Base-by-base conservation (phyloP, 2,797 vertebrate species). In the Catamblyrhynchus diadema region DNA sequence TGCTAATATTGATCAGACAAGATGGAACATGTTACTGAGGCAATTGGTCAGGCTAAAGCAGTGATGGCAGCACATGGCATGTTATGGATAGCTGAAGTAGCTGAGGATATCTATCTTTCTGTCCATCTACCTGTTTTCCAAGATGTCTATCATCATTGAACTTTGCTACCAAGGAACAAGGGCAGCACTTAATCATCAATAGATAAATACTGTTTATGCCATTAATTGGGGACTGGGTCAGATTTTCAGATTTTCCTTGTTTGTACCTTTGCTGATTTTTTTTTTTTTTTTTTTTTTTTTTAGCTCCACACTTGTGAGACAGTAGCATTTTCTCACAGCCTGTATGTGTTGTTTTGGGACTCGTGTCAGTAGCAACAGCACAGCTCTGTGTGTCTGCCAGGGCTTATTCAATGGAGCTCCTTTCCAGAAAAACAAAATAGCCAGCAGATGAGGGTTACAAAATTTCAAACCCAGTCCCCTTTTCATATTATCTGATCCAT, bases 281-380 rank as follows among this genome's bases (percentile, higher is more conserved):
- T 21, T 32, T 72, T 50, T 27, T 48, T 48, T 14, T 37, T 35
- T 35, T 8, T 35, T 39, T 27, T 64, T 62, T 62, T 44, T 20
- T 23, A 35, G 51, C 32, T 22, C 22, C 4, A 3, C 51, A 20
- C 32, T 75, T 71, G 72, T 82, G 72, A 94, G 86, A 90, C 78
- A 75, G 93, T 56, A 81, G 73, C 77, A 70, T 88, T 97, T 97
- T 96, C 87, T 95, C 94, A 91, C 82, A 93, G 89, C n/a, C 87
- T 69, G 50, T 41, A 37, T 69, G 87, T 77, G 80, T 73, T 91
- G 75, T 62, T 96, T 30, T 94, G 95, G 87, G 94, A 84, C 90
- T 90, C 54, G 66, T 74, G 87, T 94, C 86, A 83, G 92, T 21
- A 72, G 91, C 92, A 94, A 95, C 88, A 92, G 91, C 90, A 20